phyloP scores from a whole-genome alignment of 2,113 vertebrate species.

The Empidonax traillii region DNA sequence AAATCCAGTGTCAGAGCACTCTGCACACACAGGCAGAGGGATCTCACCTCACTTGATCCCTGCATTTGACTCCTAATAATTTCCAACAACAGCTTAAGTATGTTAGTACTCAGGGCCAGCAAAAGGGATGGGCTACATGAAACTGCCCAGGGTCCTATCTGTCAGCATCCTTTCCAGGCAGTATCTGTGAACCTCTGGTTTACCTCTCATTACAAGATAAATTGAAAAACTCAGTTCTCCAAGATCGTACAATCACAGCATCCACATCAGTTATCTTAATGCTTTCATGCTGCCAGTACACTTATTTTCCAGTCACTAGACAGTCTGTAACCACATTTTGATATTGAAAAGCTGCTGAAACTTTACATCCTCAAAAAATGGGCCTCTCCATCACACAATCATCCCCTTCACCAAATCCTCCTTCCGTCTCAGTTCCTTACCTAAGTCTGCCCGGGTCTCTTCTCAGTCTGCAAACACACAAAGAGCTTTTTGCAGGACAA shows the following conservation, averaged over 20 bases:
- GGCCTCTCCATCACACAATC: background rate
- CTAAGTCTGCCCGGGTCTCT: background rate
- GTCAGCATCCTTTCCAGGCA: background rate
- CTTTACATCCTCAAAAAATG: background rate
- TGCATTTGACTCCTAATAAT: background rate
- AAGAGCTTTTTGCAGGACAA: background rate
- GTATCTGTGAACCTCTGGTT: background rate
- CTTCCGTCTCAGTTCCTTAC: background rate
- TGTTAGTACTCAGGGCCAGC: background rate
- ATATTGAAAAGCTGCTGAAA: background rate
- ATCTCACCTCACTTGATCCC: background rate
- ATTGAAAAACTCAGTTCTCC: background rate
- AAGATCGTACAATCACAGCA: background rate
- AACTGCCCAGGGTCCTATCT: background rate
- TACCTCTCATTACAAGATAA: background rate
- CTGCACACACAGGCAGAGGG: background rate
- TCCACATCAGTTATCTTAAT: background rate
- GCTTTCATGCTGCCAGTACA: background rate
- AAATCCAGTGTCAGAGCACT: background rate
- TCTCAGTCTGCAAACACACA: background rate
- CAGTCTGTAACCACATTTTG: background rate
- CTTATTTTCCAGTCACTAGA: background rate
- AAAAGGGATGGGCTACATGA: rapidly evolving
- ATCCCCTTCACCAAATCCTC: background rate
- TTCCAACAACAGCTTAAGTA: background rate